Conservation (phyloP, 2,797 vertebrate species). For the Premnoplex brunnescens region DNA sequence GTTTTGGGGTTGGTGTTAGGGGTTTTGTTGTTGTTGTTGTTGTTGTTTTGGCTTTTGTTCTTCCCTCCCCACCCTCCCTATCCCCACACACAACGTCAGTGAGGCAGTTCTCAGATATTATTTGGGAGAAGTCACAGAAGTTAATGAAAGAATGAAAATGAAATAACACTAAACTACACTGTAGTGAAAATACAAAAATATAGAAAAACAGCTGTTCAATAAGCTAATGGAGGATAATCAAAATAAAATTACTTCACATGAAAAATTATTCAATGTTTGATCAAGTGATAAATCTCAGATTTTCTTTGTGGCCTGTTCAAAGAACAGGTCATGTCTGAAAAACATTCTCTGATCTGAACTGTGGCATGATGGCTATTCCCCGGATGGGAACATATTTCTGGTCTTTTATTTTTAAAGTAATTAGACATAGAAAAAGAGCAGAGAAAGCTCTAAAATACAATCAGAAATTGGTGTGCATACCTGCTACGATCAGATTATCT, state of each 20-base stretch:
- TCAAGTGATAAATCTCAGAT: not conserved
- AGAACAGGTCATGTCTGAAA: not conserved
- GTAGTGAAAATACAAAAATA: not conserved
- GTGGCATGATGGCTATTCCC: not conserved
- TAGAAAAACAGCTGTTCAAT: not conserved
- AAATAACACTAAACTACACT: not conserved
- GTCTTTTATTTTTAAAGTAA: not conserved
- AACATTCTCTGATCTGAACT: not conserved
- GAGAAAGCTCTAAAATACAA: constrained; percentile 49
- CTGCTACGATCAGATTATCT: not conserved
- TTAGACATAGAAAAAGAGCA: not conserved
- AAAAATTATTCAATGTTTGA: not conserved
- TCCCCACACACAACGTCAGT: not conserved
- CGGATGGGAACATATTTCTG: not conserved
- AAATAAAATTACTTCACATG: not conserved
- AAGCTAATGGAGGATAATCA: not conserved
- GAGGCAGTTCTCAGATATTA: not conserved
- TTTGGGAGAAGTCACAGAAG: not conserved
- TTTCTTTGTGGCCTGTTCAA: not conserved
- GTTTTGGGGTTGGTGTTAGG: not conserved
- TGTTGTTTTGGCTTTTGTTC: not conserved
- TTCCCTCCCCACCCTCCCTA: too few relatives aligned
- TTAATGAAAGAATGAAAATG: not conserved
- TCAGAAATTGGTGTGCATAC: not conserved
- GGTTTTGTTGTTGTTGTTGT: not conserved